phyloP scores from a whole-genome alignment of 1,140 invertebrate genomes.

The Brachionus paranguensis region DNA sequence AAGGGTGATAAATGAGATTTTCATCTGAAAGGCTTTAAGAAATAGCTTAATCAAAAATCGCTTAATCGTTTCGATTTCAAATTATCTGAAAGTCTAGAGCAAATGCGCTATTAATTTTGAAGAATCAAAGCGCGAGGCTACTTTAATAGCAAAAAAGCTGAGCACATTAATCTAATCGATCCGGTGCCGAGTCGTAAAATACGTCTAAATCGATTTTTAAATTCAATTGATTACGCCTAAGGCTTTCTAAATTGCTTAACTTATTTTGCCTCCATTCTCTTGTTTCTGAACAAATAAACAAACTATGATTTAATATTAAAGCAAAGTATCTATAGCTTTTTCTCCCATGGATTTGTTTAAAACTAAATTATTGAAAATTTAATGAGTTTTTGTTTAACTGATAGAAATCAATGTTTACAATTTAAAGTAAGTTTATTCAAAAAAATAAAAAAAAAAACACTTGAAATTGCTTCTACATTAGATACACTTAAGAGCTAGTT shows the following conservation, averaged over 20 bases:
- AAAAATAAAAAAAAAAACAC: not conserved
- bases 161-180: not conserved
- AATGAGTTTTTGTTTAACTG: not conserved
- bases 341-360: not conserved
- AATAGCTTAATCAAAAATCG: conserved; percentile 11
- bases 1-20: not conserved
- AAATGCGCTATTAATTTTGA: conserved; percentile 17
- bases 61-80: not conserved
- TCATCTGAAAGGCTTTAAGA: not conserved
- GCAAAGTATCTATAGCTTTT: not conserved
- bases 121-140: not conserved
- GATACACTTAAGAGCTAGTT: not conserved
- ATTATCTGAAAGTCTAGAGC: not conserved
- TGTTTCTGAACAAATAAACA: not conserved
- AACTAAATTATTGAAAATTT: not conserved
- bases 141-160: not conserved
- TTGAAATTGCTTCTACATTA: not conserved
- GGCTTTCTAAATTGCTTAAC: not conserved
- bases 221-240: not conserved
- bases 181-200: not conserved
- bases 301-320: not conserved
- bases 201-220: not conserved
- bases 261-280: not conserved
- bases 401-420: not conserved
- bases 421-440: not conserved